Evolutionary conservation across 2,888 invertebrate species (phyloP), one percentile per base, ranked within the genome.

Genomic region (Scaptomyza flava): DNA sequence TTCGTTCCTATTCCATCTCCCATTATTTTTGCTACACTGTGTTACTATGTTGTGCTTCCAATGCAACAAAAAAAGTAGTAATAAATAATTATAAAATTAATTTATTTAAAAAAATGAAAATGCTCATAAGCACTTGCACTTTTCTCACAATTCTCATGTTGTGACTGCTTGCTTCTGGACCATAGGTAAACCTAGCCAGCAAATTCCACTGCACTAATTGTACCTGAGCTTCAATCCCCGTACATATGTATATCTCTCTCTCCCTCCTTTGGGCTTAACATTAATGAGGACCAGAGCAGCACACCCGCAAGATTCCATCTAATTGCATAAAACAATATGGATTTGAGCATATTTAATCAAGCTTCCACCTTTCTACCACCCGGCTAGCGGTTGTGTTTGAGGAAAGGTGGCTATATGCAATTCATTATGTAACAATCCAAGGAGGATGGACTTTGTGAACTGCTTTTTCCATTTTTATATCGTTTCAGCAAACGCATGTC

Each of bases 401-500:
- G 42, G 20, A 9, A 42, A 17, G 11, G 20, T 20, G 17, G 17
- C 4, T 9, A 45, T 62, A 56, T 51, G 17, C 34, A 51, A 47
- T 53, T 45, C n/a, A 45, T 27, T 50, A n/a, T 50, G 17, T 34
- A 20, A 33, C 11, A 30, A 27, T 27, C 7, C 23, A 36, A 36
- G 17, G 17, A 17, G 53, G 66, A 11, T 36, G 6, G 59, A 46
- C 51, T 8, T 46, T 36, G n/a, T 42, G 17, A 41, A 23, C 42
- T 12, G 14, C 6, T 14, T 6, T 2, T 14, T 38, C 14, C 11
- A 8, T 33, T 31, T 50, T 31, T 8, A 42, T 34, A 51, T 50
- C n/a, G 14, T 80, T 78, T 2, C 79, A 91, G 91, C 56, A 91
- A 91, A 54, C 87, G 90, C 64, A 87, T 89, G 64, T 65, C 84